Evolutionary conservation across 1,140 invertebrate species (phyloP).

Genomic region (Zaprionus capensis): DNA sequence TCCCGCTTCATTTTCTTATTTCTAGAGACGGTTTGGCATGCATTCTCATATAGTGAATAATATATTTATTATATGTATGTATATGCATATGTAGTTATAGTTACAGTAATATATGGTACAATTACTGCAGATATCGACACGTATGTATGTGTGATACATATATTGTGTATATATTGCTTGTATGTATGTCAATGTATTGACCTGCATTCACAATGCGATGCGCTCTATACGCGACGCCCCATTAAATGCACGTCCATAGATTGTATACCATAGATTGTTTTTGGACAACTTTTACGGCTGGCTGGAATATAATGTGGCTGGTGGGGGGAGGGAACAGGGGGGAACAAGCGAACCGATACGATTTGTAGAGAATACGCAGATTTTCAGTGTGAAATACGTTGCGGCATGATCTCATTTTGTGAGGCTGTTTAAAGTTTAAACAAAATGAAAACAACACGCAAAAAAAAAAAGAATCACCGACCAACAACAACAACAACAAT

Average conservation of each 20-base stretch:
- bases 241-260: constrained; percentile 2
- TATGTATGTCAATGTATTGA: constrained; percentile 16
- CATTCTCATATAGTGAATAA: background rate
- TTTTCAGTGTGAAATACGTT: constrained; percentile 13
- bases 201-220: background rate
- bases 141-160: constrained; percentile 1
- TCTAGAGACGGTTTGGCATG: background rate
- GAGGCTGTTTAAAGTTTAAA: constrained; percentile 41
- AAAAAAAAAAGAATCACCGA: background rate
- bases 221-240: background rate
- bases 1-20: constrained; percentile 9
- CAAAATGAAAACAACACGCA: constrained; percentile 11
- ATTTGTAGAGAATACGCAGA: constrained; percentile 4
- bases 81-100: background rate
- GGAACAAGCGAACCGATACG: background rate
- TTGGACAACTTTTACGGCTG: constrained; percentile 23
- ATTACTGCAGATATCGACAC: background rate
- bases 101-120: background rate
- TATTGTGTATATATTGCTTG: background rate
- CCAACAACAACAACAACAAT: background rate
- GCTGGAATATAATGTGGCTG: background rate
- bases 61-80: constrained; percentile 14
- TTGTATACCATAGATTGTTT: background rate
- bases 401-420: constrained; percentile 44
- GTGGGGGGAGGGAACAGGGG: background rate